These are phyloP conservation scores for Camponotus fellah DNA, from an alignment of 2,888 invertebrate species.

Conservation along the genomic window DNA sequence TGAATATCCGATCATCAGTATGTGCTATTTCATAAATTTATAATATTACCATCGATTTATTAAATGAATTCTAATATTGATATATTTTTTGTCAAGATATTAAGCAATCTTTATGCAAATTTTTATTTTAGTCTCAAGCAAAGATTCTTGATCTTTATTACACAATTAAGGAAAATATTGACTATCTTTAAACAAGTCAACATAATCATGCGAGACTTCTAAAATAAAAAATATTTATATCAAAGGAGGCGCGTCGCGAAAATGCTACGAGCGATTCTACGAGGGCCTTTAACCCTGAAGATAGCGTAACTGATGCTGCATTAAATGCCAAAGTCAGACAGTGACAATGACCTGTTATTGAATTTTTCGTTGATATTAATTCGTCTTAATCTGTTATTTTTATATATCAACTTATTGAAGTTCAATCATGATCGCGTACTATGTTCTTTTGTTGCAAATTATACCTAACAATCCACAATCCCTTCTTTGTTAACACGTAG, in stretches of 20 bases:
- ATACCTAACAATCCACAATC: conserved; percentile 5
- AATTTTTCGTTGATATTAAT: background rate
- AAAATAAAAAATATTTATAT: conserved; percentile 18
- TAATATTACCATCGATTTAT: background rate
- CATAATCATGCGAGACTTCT: background rate
- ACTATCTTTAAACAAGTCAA: background rate
- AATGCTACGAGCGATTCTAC: background rate
- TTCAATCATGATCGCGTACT: background rate
- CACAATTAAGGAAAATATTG: background rate
- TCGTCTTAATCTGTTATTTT: background rate
- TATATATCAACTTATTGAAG: background rate
- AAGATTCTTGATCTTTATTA: background rate
- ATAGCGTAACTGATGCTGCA: conserved; percentile 5
- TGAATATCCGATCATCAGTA: background rate
- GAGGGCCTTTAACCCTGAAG: conserved; percentile 30
- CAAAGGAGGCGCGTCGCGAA: background rate
- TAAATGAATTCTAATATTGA: background rate
- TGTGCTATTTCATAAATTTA: background rate
- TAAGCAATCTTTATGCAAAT: conserved; percentile 4
- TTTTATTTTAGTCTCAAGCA: background rate
- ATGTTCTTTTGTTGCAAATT: background rate
- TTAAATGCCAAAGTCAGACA: background rate
- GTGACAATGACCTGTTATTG: background rate
- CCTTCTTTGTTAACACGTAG: background rate
- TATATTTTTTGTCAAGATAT: background rate